Conservation (phyloP, 2,888 invertebrate genomes). For the Drosophila niveifrons region DNA sequence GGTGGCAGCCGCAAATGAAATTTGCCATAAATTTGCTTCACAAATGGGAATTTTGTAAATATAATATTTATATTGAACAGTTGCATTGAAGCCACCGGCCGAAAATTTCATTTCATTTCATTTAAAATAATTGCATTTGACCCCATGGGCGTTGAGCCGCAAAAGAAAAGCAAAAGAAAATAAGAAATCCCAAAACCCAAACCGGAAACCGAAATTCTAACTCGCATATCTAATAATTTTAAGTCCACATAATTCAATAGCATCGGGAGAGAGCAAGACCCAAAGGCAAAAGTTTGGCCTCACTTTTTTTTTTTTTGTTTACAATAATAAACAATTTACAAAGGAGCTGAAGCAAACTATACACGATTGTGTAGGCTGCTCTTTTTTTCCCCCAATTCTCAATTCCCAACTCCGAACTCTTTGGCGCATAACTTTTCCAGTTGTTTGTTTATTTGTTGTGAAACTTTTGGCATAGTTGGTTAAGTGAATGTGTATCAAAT, state of each 20-base stretch:
- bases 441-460: conserved; percentile 1
- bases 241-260: conserved; percentile 29
- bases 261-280: conserved; percentile 5
- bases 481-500: conserved; percentile 5
- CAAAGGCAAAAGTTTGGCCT: conserved; percentile 29
- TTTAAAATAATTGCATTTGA: conserved; percentile 51
- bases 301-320: conserved; percentile 3
- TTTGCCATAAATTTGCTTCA: conserved; percentile 48
- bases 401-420: conserved; percentile 5
- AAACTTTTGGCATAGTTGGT: conserved; percentile 15
- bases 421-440: neutral
- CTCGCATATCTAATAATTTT: conserved; percentile 32
- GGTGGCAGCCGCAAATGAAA: conserved; percentile 24
- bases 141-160: conserved; percentile 25
- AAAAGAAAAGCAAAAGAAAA: conserved; percentile 8
- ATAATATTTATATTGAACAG: conserved; percentile 42
- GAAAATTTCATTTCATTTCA: conserved; percentile 47
- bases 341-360: conserved; percentile 20
- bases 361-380: conserved; percentile 5
- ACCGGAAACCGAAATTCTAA: neutral
- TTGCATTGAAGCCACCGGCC: conserved; percentile 22
- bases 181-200: conserved; percentile 4
- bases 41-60: conserved; percentile 44
- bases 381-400: neutral
- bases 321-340: conserved; percentile 55